These are phyloP conservation scores for Cerceris rybyensis DNA, from an alignment of 2,888 invertebrate species.

Conservation along the genomic window DNA sequence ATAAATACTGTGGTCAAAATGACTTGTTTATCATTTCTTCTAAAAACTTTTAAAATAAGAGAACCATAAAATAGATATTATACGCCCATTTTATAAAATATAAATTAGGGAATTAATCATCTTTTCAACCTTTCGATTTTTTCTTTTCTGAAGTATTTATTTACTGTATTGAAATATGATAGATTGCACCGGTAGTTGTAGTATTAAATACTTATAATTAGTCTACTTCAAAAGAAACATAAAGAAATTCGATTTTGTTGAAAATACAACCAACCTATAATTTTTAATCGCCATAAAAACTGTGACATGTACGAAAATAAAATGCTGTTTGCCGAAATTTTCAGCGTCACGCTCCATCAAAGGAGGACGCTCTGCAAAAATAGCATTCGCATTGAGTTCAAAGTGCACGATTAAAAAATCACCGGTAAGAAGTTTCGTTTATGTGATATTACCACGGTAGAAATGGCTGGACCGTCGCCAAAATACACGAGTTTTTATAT, in stretches of 20 bases:
- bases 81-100: no score
- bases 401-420: conserved; percentile 1
- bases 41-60: no score
- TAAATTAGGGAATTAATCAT: no score
- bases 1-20: no score
- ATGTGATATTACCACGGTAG: conserved; percentile 9
- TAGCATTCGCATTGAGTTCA: background rate
- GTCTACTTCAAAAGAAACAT: no score
- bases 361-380: background rate
- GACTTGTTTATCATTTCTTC: no score
- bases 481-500: conserved; percentile 12
- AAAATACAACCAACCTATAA: background rate
- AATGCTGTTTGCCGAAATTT: background rate
- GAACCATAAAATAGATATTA: no score
- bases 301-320: background rate
- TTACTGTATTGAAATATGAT: no score
- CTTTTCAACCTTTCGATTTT: no score
- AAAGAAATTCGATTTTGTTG: background rate
- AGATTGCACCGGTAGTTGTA: no score
- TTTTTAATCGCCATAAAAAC: background rate
- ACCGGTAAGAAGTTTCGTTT: conserved; percentile 15
- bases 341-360: background rate
- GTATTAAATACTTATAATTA: no score
- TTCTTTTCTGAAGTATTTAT: no score
- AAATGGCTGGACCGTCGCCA: conserved; percentile 21